Evolutionary conservation across 2,797 vertebrate species (phyloP), one percentile per base, ranked within the genome.

Genomic region (Smutsia temminckii): DNA sequence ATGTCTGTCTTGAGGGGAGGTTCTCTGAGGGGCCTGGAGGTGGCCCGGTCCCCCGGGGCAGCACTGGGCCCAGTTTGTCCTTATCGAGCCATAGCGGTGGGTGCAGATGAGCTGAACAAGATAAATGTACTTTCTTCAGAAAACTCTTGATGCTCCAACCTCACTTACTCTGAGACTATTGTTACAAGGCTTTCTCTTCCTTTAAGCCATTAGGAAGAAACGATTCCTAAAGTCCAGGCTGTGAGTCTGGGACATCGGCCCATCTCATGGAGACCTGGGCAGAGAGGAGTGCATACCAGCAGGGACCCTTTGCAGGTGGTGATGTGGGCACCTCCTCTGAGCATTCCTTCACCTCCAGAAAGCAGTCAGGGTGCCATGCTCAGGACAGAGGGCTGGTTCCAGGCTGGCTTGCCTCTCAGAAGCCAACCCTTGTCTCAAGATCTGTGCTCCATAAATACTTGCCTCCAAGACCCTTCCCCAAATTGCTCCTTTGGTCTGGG

Each of bases 181-280:
- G 37, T n/a, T 21, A 21, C n/a, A 18, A 16, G 20, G 20, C 27
- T 49, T 51, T n/a, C 49, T 37, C 16, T 57, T 34, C 10, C 14
- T 16, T 61, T 80, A 27, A 79, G 91, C 16, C 42, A 11, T 42
- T 25, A 34, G 63, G 75, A 63, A 79, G 55, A 40, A 51, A 61
- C 25, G 8, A 32, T 29, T 51, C 42, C 11, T 20, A 20, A 59
- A 59, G 1, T 29, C 68, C 23, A 7, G 68, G 25, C 32, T 0
- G 4, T 3, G 11, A 6, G 68, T 13, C 59, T 10, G 18, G 78
- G 66, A 10, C 46, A 3, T 5, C 1, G 46, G 34, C 55, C 77
- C 23, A 1, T 9, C 29, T 17, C 5, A 23, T 12, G 59, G 17
- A 6, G 18, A 4, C 8, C 1, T 1, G 1, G 18, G 6, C 0